These are phyloP conservation scores for Malacoraja senta DNA, from an alignment of 2,797 vertebrate species.

Conservation along the genomic window DNA sequence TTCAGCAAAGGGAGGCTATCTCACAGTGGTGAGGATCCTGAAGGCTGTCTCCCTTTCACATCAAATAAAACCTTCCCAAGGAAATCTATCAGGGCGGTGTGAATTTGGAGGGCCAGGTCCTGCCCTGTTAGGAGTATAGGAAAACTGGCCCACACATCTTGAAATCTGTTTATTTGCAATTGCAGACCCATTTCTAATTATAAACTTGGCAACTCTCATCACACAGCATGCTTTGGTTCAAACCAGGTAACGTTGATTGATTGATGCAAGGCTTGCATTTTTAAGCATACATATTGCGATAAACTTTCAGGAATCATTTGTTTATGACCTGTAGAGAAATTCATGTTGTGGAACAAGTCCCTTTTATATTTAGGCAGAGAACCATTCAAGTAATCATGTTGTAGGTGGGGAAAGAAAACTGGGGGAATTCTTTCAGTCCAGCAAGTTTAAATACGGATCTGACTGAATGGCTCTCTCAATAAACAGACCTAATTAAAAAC, in stretches of 20 bases:
- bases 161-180: slow-evolving; percentile 17
- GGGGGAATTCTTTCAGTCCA: neutral
- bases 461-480: slow-evolving; percentile 15
- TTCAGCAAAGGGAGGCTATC: neutral
- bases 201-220: slow-evolving; percentile 1
- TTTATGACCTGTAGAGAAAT: neutral
- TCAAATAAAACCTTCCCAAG: neutral
- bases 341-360: neutral
- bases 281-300: neutral
- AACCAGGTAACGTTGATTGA: neutral
- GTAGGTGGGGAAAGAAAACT: neutral
- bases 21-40: neutral
- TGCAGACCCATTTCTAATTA: neutral
- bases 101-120: neutral
- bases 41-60: neutral
- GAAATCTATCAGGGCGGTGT: neutral
- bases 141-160: neutral
- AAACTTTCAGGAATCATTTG: neutral
- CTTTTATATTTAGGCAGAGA: neutral
- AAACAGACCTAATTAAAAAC: neutral
- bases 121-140: neutral
- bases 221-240: neutral
- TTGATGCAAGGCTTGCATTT: neutral
- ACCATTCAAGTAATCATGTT: slow-evolving; percentile 21
- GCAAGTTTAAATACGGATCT: neutral